These are phyloP conservation scores for Neodiprion lecontei DNA, from an alignment of 1,140 invertebrate genomes.

Conservation along the genomic window DNA sequence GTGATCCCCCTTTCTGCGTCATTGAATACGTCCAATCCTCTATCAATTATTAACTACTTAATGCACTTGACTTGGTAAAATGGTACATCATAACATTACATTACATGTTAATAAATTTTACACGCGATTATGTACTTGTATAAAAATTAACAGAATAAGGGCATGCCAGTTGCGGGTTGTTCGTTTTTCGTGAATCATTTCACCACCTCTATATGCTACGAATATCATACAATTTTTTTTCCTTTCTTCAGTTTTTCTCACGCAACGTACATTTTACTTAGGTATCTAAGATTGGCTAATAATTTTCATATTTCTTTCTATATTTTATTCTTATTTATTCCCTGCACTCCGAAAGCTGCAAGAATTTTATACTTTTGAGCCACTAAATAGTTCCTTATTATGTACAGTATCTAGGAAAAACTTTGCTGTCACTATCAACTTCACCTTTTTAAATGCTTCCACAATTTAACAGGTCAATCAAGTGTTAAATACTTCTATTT, in stretches of 20 bases:
- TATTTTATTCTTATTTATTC: no score
- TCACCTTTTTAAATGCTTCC: no score
- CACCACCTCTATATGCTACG: background rate
- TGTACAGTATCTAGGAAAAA: no score
- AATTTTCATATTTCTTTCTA: background rate
- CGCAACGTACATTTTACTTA: background rate
- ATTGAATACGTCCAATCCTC: conserved; percentile 4
- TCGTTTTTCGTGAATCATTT: background rate
- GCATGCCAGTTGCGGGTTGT: background rate
- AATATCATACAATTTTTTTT: conserved; percentile 1
- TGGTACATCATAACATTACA: conserved; percentile 11
- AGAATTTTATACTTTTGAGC: no score
- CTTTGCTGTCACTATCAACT: no score
- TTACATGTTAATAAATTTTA: background rate
- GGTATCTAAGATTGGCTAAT: background rate
- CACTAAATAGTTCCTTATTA: no score
- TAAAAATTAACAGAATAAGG: background rate
- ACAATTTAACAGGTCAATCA: no score
- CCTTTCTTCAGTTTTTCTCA: background rate
- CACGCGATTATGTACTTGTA: background rate
- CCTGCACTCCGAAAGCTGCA: no score
- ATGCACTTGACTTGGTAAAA: conserved; percentile 17
- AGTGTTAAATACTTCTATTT: no score
- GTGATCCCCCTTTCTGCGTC: background rate
- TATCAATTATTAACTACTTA: conserved; percentile 15